Conservation (phyloP, 2,113 vertebrate genomes). For the Oreochromis spilurus region DNA sequence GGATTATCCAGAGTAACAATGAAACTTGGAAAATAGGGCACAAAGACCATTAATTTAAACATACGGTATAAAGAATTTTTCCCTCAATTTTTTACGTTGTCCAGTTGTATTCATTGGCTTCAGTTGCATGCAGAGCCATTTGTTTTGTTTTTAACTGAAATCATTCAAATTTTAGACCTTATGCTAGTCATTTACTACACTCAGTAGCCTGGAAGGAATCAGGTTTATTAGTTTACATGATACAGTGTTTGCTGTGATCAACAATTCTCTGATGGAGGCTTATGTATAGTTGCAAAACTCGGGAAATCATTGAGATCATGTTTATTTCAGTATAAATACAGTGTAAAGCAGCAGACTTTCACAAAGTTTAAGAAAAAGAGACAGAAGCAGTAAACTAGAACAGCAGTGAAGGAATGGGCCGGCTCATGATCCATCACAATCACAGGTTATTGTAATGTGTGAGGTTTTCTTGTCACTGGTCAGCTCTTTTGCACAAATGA, state of each 20-base stretch:
- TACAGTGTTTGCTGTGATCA: not conserved
- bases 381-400: not conserved
- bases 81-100: accelerated
- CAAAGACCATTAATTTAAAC: not conserved
- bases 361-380: not conserved
- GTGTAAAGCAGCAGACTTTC: not conserved
- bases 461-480: not conserved
- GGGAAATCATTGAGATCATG: not conserved
- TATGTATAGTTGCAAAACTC: not conserved
- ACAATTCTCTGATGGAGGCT: not conserved
- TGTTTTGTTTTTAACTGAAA: not conserved
- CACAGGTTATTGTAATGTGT: not conserved
- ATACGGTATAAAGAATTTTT: not conserved
- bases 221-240: not conserved
- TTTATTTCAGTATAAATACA: accelerated
- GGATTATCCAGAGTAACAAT: not conserved
- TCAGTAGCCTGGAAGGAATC: not conserved
- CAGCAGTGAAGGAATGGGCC: not conserved
- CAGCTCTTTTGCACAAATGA: not conserved
- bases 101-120: accelerated
- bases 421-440: accelerated
- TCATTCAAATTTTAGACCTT: accelerated
- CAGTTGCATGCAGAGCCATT: not conserved
- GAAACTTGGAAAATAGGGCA: not conserved
- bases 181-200: not conserved